These are phyloP conservation scores for Muscina levida DNA, from an alignment of 2,888 invertebrate species.

Conservation along the genomic window DNA sequence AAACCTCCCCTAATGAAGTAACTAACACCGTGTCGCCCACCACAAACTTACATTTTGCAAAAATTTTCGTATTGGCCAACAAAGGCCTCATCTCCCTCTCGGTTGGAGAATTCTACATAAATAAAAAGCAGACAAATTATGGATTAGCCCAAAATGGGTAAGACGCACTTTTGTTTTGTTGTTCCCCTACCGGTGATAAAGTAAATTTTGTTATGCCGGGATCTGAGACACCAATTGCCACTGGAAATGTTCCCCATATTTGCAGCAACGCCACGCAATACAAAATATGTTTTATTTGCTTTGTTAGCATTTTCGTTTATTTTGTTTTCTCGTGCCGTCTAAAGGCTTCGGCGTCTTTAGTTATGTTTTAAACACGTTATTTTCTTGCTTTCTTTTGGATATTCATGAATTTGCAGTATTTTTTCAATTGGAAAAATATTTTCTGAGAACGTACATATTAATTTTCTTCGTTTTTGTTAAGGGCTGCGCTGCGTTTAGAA, in stretches of 20 bases:
- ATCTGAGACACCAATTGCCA: constrained; percentile 50
- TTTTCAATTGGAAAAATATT: constrained; percentile 41
- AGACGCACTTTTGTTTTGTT: background rate
- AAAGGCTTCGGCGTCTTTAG: background rate
- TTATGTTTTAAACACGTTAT: constrained; percentile 1
- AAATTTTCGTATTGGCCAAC: constrained; percentile 86
- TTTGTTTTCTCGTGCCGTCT: background rate
- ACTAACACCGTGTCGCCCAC: background rate
- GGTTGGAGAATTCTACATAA: constrained; percentile 70
- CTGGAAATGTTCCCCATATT: constrained; percentile 43
- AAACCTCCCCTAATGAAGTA: constrained; percentile 41
- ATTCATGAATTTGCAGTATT: constrained; percentile 28
- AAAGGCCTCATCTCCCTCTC: constrained; percentile 82
- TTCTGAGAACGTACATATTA: constrained; percentile 55
- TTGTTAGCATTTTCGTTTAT: constrained; percentile 33
- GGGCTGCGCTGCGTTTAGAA: constrained; percentile 40
- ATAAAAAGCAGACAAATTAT: constrained; percentile 11
- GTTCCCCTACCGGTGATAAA: constrained; percentile 81
- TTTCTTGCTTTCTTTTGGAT: constrained; percentile 18
- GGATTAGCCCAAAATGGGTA: background rate
- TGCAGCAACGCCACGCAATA: constrained; percentile 58
- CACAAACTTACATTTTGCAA: constrained; percentile 83
- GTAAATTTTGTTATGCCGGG: constrained; percentile 82
- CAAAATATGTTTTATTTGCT: constrained; percentile 38
- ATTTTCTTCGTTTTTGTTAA: constrained; percentile 35